Base-by-base conservation (phyloP, 2,113 vertebrate species). In the Bos javanicus region DNA sequence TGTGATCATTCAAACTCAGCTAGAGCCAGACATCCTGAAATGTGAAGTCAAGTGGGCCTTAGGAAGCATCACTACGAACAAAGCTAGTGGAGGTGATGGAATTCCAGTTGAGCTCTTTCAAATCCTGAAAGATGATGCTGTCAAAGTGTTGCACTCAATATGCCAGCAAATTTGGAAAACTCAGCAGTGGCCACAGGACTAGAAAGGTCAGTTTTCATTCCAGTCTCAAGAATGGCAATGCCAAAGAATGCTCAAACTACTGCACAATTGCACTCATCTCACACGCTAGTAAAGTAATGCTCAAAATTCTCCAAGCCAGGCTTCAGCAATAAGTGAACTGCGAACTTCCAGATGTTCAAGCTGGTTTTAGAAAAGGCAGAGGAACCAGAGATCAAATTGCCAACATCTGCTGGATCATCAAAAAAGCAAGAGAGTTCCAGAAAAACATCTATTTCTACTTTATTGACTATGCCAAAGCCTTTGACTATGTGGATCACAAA, bases 31-130 rank as follows among this genome's bases (percentile, higher is more conserved):
- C 62, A 64, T 64, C 62, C 3, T n/a, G 3, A 7, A 64, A 64
- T n/a, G 30, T 64, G 15, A 64, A n/a, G 62, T 17, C 30, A 64
- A 17, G 15, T 64, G 30, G 62, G 30, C 7, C 30, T 64, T 17
- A 64, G 62, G 0, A 64, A 64, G 62, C 7, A 64, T 64, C 62
- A n/a, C 0, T 17, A 64, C 1, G 0, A 64, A 64, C 62, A n/a
- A 64, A 64, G 15, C 62, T 64, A 64, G 62, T n/a, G 30, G 30
- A 64, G 62, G 0, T 17, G 30, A 64, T 64, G 30, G 62, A 64
- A 64, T 64, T n/a, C 2, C 62, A n/a, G 15, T 9, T 8, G 7
- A 64, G 62, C 30, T 64, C 17, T 9, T 64, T 64, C 33, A 64
- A n/a, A 64, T n/a, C 15, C 62, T 64, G 30, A n/a, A n/a, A 64